phyloP scores from a whole-genome alignment of 2,797 vertebrate species.

The Tragopan temminckii region DNA sequence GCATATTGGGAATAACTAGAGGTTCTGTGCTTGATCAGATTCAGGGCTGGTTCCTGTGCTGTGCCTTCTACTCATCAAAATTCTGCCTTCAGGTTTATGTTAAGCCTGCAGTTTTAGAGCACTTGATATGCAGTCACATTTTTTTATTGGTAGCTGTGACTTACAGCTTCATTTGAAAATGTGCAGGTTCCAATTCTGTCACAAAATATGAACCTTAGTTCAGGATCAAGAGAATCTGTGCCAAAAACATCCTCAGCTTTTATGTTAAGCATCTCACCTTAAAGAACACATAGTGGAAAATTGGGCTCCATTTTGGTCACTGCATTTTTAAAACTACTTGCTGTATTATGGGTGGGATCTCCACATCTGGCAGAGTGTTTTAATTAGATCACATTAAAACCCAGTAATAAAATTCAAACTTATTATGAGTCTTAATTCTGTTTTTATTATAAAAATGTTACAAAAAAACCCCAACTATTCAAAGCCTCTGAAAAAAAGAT shows the following conservation, averaged over 20 bases:
- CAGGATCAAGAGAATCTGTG: background rate
- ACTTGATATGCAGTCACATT: background rate
- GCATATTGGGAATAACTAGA: background rate
- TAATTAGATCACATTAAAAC: background rate
- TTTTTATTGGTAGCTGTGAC: background rate
- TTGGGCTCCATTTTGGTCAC: background rate
- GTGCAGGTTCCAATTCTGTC: background rate
- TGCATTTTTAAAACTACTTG: constrained; percentile 20
- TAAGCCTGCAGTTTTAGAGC: background rate
- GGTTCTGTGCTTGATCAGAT: background rate
- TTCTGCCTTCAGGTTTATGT: background rate
- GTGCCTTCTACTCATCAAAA: background rate
- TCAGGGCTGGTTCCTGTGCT: background rate
- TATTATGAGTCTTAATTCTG: background rate
- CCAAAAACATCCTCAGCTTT: background rate
- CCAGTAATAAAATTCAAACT: constrained; percentile 32
- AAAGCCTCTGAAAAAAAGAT: background rate
- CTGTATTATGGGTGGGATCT: constrained; percentile 20
- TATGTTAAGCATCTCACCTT: background rate
- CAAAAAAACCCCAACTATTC: background rate
- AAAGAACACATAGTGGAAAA: background rate
- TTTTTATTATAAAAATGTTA: constrained; percentile 59
- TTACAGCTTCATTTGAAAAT: background rate
- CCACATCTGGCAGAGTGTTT: constrained; percentile 24
- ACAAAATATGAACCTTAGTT: background rate